Percentiles rank a stretch among this genome's conserved stretches.
phyloP scores from a whole-genome alignment of 2,797 vertebrate species.

The Artibeus lituratus region DNA sequence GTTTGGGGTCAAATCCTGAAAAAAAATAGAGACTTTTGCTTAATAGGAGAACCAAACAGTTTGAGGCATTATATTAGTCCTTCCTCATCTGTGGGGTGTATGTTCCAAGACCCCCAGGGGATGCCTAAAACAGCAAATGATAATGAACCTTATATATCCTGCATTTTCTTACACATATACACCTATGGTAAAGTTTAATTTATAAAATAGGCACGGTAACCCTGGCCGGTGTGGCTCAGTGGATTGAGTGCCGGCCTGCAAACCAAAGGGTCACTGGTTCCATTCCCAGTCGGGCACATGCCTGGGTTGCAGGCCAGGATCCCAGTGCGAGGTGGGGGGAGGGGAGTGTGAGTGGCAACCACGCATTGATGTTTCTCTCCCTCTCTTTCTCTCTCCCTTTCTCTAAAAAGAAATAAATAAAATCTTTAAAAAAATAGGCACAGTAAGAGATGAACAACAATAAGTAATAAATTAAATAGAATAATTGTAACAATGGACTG shows the following conservation, averaged over 20 bases:
- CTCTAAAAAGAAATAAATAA: no score
- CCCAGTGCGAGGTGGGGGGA: no score
- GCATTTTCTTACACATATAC: neutral
- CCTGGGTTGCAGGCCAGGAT: no score
- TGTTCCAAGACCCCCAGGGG: neutral
- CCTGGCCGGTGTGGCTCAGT: no score
- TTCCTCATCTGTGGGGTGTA: neutral
- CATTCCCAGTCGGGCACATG: no score
- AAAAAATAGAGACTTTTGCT: constrained; percentile 58
- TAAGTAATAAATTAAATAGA: neutral
- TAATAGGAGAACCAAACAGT: constrained; percentile 20
- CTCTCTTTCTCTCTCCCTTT: no score
- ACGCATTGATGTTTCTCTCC: no score
- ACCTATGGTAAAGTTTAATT: neutral
- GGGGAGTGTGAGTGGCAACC: no score
- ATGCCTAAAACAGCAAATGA: neutral
- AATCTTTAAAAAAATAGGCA: neutral
- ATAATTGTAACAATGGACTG: neutral
- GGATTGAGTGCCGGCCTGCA: no score
- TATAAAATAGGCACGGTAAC: neutral
- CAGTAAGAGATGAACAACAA: neutral
- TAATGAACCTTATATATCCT: neutral
- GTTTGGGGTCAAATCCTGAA: constrained; percentile 92
- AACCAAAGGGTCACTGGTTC: no score
- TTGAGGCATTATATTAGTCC: neutral